Percentiles rank a stretch among this genome's conserved stretches.
phyloP scores from a whole-genome alignment of 2,888 invertebrate species.

The Eumacrocentrus americanus region DNA sequence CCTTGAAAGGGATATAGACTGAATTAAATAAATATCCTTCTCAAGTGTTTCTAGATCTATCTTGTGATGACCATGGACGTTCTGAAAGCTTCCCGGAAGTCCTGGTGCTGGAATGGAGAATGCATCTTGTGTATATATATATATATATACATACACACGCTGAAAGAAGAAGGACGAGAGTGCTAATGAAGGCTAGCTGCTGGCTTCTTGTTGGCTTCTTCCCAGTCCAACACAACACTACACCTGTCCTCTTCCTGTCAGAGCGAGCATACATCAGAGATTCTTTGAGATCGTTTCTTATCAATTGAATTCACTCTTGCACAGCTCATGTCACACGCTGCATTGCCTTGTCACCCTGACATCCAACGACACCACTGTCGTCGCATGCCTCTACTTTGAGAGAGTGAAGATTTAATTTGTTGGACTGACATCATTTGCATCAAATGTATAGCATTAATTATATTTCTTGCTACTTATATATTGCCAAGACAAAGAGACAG shows the following conservation, averaged over 20 bases:
- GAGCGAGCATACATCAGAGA: neutral
- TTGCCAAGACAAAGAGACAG: neutral
- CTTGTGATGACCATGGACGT: no score
- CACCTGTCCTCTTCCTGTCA: slow-evolving; percentile 44
- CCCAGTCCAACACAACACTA: slow-evolving; percentile 28
- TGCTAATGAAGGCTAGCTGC: slow-evolving; percentile 58
- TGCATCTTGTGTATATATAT: slow-evolving; percentile 7
- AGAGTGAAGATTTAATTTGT: neutral
- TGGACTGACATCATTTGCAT: neutral
- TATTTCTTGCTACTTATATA: no score
- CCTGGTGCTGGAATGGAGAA: neutral
- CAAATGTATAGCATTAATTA: neutral
- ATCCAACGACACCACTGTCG: no score
- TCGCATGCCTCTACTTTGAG: no score
- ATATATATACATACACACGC: slow-evolving; percentile 14
- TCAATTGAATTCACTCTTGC: no score
- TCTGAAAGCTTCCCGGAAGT: neutral
- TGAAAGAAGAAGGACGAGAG: slow-evolving; percentile 46
- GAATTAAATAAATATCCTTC: no score
- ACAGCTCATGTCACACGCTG: no score
- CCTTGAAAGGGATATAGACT: no score
- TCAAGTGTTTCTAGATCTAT: no score
- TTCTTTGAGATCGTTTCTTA: neutral
- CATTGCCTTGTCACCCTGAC: no score
- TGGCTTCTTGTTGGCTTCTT: slow-evolving; percentile 35